A percentile compares a stretch with the other conserved stretches of the same genome.
Conservation (phyloP, 1,140 invertebrate genomes). For the Zelostemma sp. region DNA sequence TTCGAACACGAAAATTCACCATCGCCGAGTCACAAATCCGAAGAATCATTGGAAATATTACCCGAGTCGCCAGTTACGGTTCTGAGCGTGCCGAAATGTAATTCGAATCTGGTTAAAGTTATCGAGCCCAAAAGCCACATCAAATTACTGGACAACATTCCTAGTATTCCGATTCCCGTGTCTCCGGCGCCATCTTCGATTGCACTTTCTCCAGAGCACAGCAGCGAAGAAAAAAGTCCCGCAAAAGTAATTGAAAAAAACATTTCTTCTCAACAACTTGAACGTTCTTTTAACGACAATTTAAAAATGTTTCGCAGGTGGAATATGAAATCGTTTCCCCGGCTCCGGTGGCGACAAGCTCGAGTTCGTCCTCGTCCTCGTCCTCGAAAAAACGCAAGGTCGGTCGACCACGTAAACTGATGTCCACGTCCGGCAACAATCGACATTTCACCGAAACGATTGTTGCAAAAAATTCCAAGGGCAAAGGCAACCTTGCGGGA, state of each 20-base stretch:
- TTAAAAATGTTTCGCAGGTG: too few species aligned
- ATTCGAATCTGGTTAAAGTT: conserved; percentile 63
- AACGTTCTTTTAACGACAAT: too few species aligned
- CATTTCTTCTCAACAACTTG: not conserved
- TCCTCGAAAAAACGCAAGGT: conserved; percentile 87
- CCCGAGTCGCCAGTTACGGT: conserved; percentile 42
- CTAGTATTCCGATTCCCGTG: conserved; percentile 58
- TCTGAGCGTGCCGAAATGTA: conserved; percentile 57
- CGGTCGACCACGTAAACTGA: conserved; percentile 82
- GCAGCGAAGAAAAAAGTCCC: conserved; percentile 52
- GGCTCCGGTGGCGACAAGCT: conserved; percentile 45
- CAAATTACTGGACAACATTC: conserved; percentile 64
- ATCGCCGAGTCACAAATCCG: conserved; percentile 29
- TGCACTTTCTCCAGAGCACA: conserved; percentile 41
- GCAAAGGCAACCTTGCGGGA: conserved; percentile 75
- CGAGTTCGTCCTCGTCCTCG: conserved; percentile 56
- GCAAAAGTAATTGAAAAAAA: conserved; percentile 22
- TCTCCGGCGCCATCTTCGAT: conserved; percentile 51
- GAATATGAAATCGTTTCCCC: conserved; percentile 55
- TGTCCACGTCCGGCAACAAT: conserved; percentile 73
- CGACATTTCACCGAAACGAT: conserved; percentile 80
- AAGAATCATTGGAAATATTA: conserved; percentile 20
- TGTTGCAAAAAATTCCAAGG: conserved; percentile 83
- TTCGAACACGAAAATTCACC: conserved; percentile 38
- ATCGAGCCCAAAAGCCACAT: conserved; percentile 62